These are phyloP conservation scores for Solea solea DNA, from an alignment of 2,113 vertebrate genomes.

Conservation along the genomic window DNA sequence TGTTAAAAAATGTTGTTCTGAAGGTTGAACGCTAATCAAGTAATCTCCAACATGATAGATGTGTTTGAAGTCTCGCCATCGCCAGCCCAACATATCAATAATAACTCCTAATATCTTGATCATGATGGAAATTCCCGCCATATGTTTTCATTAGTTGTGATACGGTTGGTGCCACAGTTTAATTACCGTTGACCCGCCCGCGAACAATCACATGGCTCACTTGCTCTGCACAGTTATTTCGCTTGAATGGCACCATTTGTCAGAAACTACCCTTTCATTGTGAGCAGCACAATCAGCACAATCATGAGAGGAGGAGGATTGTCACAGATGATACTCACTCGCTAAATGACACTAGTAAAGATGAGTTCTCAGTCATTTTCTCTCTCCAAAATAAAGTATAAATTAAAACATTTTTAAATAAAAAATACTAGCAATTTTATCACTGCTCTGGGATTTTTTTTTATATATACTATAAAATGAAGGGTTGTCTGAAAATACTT, in stretches of 20 bases:
- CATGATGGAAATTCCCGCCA: background rate
- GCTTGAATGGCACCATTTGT: slow-evolving; percentile 32
- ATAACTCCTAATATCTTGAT: background rate
- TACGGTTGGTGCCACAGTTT: background rate
- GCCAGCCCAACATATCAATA: slow-evolving; percentile 4
- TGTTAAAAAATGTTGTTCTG: no score
- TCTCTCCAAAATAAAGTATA: background rate
- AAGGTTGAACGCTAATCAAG: no score
- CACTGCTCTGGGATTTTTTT: no score
- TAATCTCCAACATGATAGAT: no score
- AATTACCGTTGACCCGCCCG: slow-evolving; percentile 2
- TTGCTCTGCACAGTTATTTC: slow-evolving; percentile 1
- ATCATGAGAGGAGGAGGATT: background rate
- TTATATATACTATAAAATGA: no score
- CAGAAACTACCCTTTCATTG: background rate
- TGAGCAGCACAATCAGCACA: background rate
- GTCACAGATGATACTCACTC: background rate
- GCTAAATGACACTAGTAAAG: background rate
- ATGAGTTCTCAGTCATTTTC: background rate
- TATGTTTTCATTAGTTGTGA: background rate
- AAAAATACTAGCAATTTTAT: no score
- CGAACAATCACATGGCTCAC: slow-evolving; percentile 9
- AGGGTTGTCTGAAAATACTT: no score
- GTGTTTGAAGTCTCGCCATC: no score
- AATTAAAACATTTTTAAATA: no score